Percentiles rank a stretch among this genome's conserved stretches.
Conservation (phyloP, 2,888 invertebrate species). For the Rotaria sp. region DNA sequence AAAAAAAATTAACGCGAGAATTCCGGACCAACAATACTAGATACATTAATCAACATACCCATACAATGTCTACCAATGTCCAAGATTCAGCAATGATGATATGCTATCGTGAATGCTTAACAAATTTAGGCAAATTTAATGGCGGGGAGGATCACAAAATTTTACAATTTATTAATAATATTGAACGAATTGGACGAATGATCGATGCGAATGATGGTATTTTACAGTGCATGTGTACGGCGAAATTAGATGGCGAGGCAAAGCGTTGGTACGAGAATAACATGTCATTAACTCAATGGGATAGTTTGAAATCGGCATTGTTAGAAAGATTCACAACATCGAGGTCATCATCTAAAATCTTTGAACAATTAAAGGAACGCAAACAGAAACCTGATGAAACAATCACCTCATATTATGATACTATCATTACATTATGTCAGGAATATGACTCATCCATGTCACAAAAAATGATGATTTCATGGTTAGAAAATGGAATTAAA, state of each 20-base stretch:
- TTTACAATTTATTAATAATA: background rate
- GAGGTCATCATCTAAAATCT: background rate
- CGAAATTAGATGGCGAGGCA: background rate
- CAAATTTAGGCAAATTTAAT: background rate
- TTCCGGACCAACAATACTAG: too few relatives aligned
- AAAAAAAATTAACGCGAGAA: background rate
- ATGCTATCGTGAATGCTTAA: background rate
- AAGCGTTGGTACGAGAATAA: background rate
- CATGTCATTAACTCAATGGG: background rate
- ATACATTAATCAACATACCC: too few relatives aligned
- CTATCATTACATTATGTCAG: background rate
- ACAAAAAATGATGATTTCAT: background rate
- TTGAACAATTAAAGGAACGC: background rate
- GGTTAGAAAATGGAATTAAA: background rate
- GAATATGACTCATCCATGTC: background rate
- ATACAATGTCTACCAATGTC: background rate
- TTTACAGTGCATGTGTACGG: background rate
- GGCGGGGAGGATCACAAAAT: background rate
- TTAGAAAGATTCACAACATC: background rate
- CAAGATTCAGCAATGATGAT: constrained; percentile 9
- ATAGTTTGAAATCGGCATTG: background rate
- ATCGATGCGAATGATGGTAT: background rate
- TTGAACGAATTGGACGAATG: background rate
- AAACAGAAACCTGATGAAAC: background rate
- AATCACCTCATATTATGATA: background rate